Percentiles rank a stretch among this genome's conserved stretches.
Evolutionary conservation across 2,888 invertebrate species (phyloP).

Genomic region (Aplocera efformata): DNA sequence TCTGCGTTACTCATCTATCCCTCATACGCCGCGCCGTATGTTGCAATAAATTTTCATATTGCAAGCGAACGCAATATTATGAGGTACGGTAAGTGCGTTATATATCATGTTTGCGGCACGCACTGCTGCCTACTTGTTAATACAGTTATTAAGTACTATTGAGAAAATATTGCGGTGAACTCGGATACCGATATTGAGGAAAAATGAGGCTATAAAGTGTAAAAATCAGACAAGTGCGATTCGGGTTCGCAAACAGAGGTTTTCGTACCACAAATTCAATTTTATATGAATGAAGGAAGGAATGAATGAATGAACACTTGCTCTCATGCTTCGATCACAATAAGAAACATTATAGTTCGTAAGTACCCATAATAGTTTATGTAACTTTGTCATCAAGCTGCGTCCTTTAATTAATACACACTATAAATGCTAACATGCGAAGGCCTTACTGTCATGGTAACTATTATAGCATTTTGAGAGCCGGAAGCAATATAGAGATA

Average conservation of each 20-base stretch:
- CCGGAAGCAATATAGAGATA: slow-evolving; percentile 43
- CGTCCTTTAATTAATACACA: slow-evolving; percentile 57
- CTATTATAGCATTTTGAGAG: slow-evolving; percentile 44
- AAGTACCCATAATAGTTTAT: slow-evolving; percentile 48
- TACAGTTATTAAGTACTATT: slow-evolving; percentile 48
- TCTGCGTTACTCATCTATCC: slow-evolving; percentile 39
- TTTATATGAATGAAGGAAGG: no score
- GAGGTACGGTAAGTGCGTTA: slow-evolving; percentile 67
- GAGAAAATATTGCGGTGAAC: slow-evolving; percentile 45
- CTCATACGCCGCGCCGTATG: slow-evolving; percentile 54
- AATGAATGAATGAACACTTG: no score
- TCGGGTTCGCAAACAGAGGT: no score
- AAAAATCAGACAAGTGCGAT: background rate
- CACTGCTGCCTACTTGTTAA: slow-evolving; percentile 58
- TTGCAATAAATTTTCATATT: slow-evolving; percentile 78
- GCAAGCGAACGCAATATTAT: slow-evolving; percentile 74
- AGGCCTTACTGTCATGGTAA: slow-evolving; percentile 40
- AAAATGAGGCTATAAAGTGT: slow-evolving; percentile 16
- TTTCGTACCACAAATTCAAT: no score
- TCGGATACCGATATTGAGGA: slow-evolving; percentile 20
- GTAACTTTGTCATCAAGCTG: slow-evolving; percentile 44
- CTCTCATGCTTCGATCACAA: no score
- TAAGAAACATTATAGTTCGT: no score
- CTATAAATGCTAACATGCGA: slow-evolving; percentile 56
- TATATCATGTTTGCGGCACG: slow-evolving; percentile 68